Conservation (phyloP, 2,888 invertebrate genomes). For the Papilio elwesi region DNA sequence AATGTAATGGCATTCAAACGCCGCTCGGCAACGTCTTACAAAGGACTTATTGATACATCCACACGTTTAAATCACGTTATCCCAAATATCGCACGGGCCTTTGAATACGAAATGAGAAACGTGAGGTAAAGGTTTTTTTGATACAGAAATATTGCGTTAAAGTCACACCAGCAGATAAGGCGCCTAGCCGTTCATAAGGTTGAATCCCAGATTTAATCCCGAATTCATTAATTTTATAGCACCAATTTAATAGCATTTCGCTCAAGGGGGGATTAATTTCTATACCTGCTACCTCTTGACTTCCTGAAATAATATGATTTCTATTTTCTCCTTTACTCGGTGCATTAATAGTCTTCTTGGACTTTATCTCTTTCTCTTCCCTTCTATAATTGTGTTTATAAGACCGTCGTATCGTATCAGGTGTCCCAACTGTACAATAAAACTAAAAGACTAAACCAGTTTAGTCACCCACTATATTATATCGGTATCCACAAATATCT, state of each 20-base stretch:
- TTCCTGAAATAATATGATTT: too few species aligned
- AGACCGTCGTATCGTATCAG: too few species aligned
- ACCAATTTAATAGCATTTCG: not conserved
- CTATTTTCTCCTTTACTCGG: too few species aligned
- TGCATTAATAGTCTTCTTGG: too few species aligned
- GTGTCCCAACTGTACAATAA: too few species aligned
- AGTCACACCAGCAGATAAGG: not conserved
- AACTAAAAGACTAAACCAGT: too few species aligned
- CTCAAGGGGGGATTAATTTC: too few species aligned
- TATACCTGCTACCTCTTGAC: too few species aligned
- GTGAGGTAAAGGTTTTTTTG: not conserved
- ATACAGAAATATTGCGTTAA: not conserved
- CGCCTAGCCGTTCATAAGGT: not conserved
- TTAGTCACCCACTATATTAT: too few species aligned
- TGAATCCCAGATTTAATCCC: not conserved
- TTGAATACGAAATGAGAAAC: not conserved
- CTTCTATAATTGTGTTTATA: too few species aligned
- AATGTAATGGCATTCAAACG: not conserved
- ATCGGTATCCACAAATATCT: not conserved
- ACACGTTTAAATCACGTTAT: conserved; percentile 14
- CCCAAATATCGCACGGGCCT: not conserved
- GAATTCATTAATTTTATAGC: not conserved
- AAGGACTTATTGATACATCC: conserved; percentile 7
- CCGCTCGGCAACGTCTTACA: not conserved
- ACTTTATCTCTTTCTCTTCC: too few species aligned